Conservation (phyloP, 2,113 vertebrate species). For the Hyperoodon ampullatus region DNA sequence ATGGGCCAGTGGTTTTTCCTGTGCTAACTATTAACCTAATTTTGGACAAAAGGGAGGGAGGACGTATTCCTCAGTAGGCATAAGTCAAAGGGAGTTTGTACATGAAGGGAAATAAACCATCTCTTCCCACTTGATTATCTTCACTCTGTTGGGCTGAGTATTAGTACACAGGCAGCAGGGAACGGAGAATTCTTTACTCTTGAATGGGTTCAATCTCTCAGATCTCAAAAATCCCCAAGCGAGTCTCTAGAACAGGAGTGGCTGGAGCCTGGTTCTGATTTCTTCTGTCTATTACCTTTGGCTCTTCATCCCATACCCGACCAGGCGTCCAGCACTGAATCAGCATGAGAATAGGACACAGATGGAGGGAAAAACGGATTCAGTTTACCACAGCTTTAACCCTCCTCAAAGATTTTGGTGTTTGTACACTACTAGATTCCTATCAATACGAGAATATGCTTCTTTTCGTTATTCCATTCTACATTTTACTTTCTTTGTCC, state of each 20-base stretch:
- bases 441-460: background rate
- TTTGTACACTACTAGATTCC: background rate
- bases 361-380: background rate
- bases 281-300: background rate
- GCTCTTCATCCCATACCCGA: background rate
- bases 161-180: background rate
- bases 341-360: background rate
- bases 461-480: background rate
- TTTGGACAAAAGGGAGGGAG: background rate
- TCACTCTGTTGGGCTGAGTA: background rate
- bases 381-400: background rate
- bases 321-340: background rate
- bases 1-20: background rate
- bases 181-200: conserved; percentile 32
- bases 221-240: conserved; percentile 14
- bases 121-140: background rate
- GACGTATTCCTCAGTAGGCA: background rate
- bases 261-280: background rate
- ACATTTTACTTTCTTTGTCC: background rate
- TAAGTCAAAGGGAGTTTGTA: background rate
- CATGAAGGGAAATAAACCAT: background rate
- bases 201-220: conserved; percentile 13
- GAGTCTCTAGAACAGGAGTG: background rate
- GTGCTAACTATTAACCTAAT: background rate
- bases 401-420: background rate